These are phyloP conservation scores for Sisor rabdophorus DNA, from an alignment of 2,113 vertebrate genomes.

Conservation along the genomic window DNA sequence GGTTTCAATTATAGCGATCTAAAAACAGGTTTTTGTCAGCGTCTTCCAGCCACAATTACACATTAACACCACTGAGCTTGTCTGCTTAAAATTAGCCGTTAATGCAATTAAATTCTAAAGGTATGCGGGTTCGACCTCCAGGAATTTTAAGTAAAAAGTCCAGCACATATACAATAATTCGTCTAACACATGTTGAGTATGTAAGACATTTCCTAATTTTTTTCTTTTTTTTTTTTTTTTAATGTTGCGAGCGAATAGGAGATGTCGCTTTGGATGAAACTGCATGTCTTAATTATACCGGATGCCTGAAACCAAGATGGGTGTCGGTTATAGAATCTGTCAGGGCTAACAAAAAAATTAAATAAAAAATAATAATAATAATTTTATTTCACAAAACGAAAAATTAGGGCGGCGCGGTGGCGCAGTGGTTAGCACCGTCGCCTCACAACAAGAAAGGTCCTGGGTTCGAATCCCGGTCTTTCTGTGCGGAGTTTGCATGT, in stretches of 20 bases:
- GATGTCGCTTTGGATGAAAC: neutral
- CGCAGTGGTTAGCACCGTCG: no score
- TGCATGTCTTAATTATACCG: neutral
- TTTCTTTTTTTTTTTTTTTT: neutral
- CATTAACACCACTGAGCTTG: neutral
- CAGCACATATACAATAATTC: neutral
- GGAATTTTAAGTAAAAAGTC: neutral
- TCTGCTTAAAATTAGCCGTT: neutral
- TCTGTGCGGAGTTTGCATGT: no score
- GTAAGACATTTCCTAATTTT: neutral
- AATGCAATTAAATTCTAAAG: neutral
- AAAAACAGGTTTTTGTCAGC: neutral
- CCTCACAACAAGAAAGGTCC: no score
- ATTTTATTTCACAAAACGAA: no score
- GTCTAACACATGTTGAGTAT: neutral
- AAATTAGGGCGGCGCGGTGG: no score
- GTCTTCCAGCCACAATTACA: neutral
- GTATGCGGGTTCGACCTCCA: neutral
- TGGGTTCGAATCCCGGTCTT: no score
- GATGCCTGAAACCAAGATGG: constrained; percentile 1
- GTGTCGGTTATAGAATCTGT: neutral
- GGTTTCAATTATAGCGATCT: neutral
- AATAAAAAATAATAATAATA: no score
- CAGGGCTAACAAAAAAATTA: neutral
- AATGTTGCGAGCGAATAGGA: neutral